A percentile compares a stretch with the other conserved stretches of the same genome.
Evolutionary conservation across 2,888 invertebrate genomes (phyloP).

Genomic region (Furcula furcula): DNA sequence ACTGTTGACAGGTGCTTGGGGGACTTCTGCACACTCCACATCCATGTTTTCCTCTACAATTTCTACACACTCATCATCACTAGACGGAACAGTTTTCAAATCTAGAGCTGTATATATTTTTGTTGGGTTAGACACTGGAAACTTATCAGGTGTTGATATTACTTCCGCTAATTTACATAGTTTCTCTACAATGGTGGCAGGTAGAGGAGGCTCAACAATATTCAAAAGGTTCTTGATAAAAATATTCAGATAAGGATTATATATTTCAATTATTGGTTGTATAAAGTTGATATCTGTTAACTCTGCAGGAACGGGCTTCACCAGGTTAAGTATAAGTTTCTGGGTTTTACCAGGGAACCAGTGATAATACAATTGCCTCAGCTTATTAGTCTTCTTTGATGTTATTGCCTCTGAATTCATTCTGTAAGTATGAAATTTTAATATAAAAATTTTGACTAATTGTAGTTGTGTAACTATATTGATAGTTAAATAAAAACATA

Average conservation of each 20-base stretch:
- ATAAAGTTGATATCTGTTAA: constrained; percentile 56
- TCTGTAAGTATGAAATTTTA: constrained; percentile 39
- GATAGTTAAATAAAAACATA: too few relatives aligned
- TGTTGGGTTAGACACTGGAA: constrained; percentile 30
- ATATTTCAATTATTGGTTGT: constrained; percentile 59
- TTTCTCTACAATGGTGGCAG: constrained; percentile 38
- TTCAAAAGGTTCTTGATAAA: constrained; percentile 57
- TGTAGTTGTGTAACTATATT: too few relatives aligned
- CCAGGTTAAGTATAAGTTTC: constrained; percentile 53
- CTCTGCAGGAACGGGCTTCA: constrained; percentile 53
- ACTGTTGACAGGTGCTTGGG: constrained; percentile 1
- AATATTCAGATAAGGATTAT: constrained; percentile 60
- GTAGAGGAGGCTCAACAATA: constrained; percentile 54
- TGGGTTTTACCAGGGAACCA: constrained; percentile 62
- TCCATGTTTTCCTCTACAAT: constrained; percentile 10
- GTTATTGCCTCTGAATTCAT: constrained; percentile 25
- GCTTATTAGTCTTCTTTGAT: constrained; percentile 48
- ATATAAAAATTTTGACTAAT: too few relatives aligned
- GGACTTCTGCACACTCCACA: not conserved
- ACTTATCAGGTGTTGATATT: constrained; percentile 54
- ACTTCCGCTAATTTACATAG: constrained; percentile 56
- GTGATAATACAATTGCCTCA: constrained; percentile 54
- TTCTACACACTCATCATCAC: constrained; percentile 24
- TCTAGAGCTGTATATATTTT: constrained; percentile 73
- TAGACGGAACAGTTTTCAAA: constrained; percentile 34